Conservation (phyloP, 2,113 vertebrate species). For the Trematomus loennbergii region DNA sequence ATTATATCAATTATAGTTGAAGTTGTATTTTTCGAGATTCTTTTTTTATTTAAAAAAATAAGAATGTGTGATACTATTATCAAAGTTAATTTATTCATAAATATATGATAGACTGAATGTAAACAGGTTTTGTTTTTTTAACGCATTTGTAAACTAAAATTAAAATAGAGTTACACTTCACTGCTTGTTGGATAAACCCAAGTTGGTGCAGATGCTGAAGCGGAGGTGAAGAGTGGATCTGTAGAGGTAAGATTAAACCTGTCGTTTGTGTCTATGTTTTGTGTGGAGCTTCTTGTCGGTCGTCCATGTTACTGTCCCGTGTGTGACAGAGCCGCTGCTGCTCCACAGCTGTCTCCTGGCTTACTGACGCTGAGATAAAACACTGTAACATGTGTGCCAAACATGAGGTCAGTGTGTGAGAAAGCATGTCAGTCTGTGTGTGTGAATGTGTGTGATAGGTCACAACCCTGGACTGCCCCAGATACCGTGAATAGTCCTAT, state of each 20-base stretch:
- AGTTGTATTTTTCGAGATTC: neutral
- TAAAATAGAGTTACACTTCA: neutral
- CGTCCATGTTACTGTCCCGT: slow-evolving; percentile 40
- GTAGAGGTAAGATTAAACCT: neutral
- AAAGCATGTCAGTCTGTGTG: slow-evolving; percentile 56
- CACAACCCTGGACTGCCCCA: slow-evolving; percentile 27
- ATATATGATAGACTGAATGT: neutral
- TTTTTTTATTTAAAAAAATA: neutral
- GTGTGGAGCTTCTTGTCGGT: slow-evolving; percentile 9
- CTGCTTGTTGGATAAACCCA: neutral
- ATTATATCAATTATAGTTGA: neutral
- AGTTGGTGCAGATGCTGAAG: neutral
- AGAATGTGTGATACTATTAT: neutral
- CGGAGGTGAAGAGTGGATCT: neutral
- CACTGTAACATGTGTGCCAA: slow-evolving; percentile 56
- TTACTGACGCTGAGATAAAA: slow-evolving; percentile 59
- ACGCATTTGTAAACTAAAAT: neutral
- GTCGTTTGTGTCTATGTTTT: neutral
- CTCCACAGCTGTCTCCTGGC: slow-evolving; percentile 63
- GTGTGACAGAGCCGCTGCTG: slow-evolving; percentile 41
- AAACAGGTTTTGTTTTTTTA: neutral
- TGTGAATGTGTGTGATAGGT: slow-evolving; percentile 45
- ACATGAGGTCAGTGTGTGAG: slow-evolving; percentile 60
- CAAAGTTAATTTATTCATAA: neutral
- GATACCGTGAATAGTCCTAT: slow-evolving; percentile 29